Percentiles rank a stretch among this genome's conserved stretches.
Evolutionary conservation across 2,888 invertebrate species (phyloP).

Genomic region (Caenorhabditis wallacei): DNA sequence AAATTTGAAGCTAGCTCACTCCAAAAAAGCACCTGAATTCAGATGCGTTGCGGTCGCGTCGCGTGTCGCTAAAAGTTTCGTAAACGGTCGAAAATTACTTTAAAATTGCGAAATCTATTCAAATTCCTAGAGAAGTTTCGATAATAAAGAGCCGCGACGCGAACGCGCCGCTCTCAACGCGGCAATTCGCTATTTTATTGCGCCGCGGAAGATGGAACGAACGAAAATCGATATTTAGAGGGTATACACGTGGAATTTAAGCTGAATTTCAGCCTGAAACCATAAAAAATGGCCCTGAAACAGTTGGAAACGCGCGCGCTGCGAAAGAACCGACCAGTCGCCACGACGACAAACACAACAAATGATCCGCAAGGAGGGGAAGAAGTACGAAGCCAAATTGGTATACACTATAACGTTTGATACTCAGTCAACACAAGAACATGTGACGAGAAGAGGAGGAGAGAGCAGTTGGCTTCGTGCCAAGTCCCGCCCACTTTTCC

Average conservation of each 20-base stretch:
- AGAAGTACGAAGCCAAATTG: constrained; percentile 52
- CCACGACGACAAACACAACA: constrained; percentile 48
- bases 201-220: neutral
- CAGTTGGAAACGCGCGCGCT: constrained; percentile 1
- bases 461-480: constrained; percentile 40
- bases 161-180: constrained; percentile 26
- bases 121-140: neutral
- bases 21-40: neutral
- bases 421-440: constrained; percentile 50
- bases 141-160: constrained; percentile 15
- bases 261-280: constrained; percentile 5
- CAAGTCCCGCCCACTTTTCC: constrained; percentile 47
- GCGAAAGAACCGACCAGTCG: constrained; percentile 35
- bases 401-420: constrained; percentile 44
- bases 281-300: constrained; percentile 18
- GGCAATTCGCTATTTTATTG: neutral
- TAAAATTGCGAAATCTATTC: neutral
- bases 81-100: no score
- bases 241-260: neutral
- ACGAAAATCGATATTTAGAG: no score
- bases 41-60: constrained; percentile 24
- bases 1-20: no score
- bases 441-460: constrained; percentile 18
- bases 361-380: constrained; percentile 22
- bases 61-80: neutral